Base-by-base conservation (phyloP, 2,888 invertebrate species). In the Choristoneura rosaceana region DNA sequence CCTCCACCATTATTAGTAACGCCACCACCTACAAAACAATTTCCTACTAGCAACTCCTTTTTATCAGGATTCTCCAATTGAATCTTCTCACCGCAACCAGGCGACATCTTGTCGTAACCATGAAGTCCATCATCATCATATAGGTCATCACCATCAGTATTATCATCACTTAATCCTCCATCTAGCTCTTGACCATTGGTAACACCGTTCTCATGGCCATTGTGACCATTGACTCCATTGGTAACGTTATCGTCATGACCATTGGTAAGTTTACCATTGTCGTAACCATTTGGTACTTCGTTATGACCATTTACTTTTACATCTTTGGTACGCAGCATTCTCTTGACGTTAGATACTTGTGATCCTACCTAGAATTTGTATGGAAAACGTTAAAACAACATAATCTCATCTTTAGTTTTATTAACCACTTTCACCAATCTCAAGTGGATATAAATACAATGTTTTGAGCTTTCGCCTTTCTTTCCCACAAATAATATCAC, bases 1-100 rank as follows among this genome's bases (percentile, higher is more conserved):
- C 62, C 47, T 47, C 38, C 58, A 63, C 58, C 71, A 67, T 34
- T 38, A 15, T 63, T 63, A 71, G 15, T 64, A 52, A 10, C n/a
- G 78, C 43, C 80, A 82, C 70, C 71, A 74, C 69, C 73, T 73
- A 79, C 74, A 65, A 3, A 79, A 38, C 61, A 78, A 25, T n/a
- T 10, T 64, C 92, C 87, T 91, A 94, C 93, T 70, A 93, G 82
- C 9, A 84, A 71, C 67, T 94, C 94, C 74, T 86, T 93, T 67
- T 93, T 93, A 74, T 88, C 76, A 1, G 90, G 90, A 79, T 93
- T 88, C 76, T 94, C 93, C 25, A 93, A 74, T 59, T 94, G 91
- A 74, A 93, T 91, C 38, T 85, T 80, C 41, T 89, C 77, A 12
- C 86, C 87, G 76, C 92, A 93, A 0, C 91, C 91, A 0, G 87